phyloP scores from a whole-genome alignment of 2,113 vertebrate genomes.

The Dipodomys spectabilis region DNA sequence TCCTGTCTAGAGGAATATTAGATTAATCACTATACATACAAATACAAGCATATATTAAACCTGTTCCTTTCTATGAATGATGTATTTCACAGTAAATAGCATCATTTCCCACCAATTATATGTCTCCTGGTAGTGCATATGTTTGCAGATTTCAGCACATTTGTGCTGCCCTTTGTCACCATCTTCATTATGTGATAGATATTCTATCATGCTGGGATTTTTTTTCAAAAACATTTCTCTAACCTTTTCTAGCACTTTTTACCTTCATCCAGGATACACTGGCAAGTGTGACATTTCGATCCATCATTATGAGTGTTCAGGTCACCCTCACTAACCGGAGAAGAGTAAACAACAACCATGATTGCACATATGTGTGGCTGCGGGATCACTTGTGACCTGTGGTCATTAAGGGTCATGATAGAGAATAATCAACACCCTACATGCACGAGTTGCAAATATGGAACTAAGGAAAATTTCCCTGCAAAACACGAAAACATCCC shows the following conservation, averaged over 20 bases:
- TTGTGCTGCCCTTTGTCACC: not conserved
- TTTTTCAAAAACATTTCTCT: not conserved
- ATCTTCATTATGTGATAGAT: not conserved
- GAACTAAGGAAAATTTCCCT: not conserved
- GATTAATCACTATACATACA: not conserved
- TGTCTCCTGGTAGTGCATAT: not conserved
- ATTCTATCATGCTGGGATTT: not conserved
- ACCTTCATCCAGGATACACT: not conserved
- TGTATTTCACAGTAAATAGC: not conserved
- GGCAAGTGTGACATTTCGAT: not conserved
- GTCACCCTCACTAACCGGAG: constrained; percentile 44
- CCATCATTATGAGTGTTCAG: constrained; percentile 28
- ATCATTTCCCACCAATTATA: not conserved
- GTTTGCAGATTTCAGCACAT: not conserved
- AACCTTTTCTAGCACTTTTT: not conserved
- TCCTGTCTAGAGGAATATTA: not conserved
- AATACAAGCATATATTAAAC: not conserved
- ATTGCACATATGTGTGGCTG: not conserved
- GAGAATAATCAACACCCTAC: not conserved
- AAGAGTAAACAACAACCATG: not conserved
- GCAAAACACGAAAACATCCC: not conserved
- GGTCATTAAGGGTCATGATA: not conserved
- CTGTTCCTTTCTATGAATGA: not conserved
- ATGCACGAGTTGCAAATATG: not conserved
- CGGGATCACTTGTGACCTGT: not conserved